Evolutionary conservation across 2,113 vertebrate genomes (phyloP).

Genomic region (Gnathonemus longibarbis): DNA sequence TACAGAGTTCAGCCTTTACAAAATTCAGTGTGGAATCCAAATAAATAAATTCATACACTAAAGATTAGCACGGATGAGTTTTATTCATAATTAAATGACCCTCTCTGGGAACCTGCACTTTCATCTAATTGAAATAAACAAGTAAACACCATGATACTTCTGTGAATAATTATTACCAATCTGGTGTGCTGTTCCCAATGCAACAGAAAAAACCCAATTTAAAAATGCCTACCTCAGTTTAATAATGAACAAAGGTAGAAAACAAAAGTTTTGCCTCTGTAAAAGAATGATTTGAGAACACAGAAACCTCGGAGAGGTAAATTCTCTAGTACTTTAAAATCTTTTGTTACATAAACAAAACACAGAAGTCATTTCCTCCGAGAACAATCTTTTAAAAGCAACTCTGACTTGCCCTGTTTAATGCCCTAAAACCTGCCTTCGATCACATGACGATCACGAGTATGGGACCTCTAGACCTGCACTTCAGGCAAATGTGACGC

Average conservation of each 20-base stretch:
- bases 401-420: conserved; percentile 60
- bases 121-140: conserved; percentile 67
- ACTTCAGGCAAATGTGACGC: conserved; percentile 70
- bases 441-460: conserved; percentile 55
- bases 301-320: background rate
- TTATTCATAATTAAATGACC: conserved; percentile 67
- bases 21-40: background rate
- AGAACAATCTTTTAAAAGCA: conserved; percentile 58
- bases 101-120: conserved; percentile 64
- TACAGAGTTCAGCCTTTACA: background rate
- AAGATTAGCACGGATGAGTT: conserved; percentile 68
- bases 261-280: background rate
- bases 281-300: background rate
- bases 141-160: conserved; percentile 55
- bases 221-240: background rate
- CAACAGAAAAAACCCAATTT: background rate
- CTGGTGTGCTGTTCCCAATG: conserved; percentile 10
- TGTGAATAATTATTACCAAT: conserved; percentile 60
- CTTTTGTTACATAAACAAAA: conserved; percentile 66
- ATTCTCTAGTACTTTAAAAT: background rate
- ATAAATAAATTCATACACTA: conserved; percentile 52
- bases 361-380: conserved; percentile 48
- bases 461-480: conserved; percentile 62
- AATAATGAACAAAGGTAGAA: conserved; percentile 3
- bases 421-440: conserved; percentile 36